Evolutionary conservation across 2,113 vertebrate species (phyloP).

Genomic region (Syrrhaptes paradoxus): DNA sequence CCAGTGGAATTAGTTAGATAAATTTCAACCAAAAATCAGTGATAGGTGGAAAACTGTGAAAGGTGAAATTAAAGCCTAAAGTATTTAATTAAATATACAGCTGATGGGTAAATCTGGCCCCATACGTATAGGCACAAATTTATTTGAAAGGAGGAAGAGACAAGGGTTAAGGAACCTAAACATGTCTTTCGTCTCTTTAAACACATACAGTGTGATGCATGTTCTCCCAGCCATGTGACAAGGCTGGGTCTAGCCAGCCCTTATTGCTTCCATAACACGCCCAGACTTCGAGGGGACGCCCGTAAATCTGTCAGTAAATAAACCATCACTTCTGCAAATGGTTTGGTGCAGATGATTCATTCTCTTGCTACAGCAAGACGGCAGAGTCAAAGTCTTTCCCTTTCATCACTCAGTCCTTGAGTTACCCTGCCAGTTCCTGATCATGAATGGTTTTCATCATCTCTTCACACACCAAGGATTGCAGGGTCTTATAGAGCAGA

Average conservation of each 20-base stretch:
- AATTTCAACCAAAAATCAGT: neutral
- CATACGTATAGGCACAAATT: neutral
- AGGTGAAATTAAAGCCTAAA: neutral
- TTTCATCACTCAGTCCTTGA: neutral
- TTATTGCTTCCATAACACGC: neutral
- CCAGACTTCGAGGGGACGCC: neutral
- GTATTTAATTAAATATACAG: neutral
- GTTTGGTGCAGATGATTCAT: neutral
- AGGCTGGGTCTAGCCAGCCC: neutral
- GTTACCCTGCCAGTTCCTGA: neutral
- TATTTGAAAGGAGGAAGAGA: neutral
- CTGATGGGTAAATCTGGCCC: neutral
- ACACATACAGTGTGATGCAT: neutral
- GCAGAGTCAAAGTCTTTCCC: neutral
- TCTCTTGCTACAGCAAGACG: neutral
- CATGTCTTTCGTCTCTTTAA: neutral
- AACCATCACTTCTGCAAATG: neutral
- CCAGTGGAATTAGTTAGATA: neutral
- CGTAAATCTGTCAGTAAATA: neutral
- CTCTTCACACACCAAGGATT: neutral
- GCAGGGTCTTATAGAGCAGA: neutral
- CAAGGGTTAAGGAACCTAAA: neutral
- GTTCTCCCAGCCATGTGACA: neutral
- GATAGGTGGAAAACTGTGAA: neutral
- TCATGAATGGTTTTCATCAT: neutral